These are phyloP conservation scores for Scopus umbretta DNA, from an alignment of 2,113 vertebrate species.

Conservation along the genomic window DNA sequence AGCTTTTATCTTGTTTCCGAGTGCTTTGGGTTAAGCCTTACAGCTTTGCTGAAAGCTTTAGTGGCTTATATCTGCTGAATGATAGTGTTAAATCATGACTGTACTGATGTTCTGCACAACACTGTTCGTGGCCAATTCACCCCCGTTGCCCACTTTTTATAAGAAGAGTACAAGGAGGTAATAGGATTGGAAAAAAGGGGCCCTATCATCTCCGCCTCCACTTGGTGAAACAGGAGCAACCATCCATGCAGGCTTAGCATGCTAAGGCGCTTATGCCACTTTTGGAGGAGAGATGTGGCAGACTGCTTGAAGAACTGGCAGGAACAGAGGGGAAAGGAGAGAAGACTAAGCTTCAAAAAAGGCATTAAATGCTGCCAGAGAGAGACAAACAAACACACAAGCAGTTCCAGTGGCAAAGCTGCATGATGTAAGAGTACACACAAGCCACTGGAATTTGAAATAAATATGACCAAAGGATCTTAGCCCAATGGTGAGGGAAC, in stretches of 20 bases:
- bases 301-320: background rate
- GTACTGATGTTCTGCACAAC: background rate
- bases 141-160: background rate
- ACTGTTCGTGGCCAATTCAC: background rate
- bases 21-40: conserved; percentile 64
- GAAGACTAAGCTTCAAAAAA: background rate
- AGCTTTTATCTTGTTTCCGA: conserved; percentile 68
- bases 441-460: background rate
- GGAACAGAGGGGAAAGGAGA: background rate
- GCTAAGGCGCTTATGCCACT: background rate
- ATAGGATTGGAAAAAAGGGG: conserved; percentile 8
- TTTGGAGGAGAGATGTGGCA: background rate
- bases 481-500: fast-evolving
- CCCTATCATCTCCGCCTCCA: background rate
- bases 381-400: background rate
- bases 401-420: background rate
- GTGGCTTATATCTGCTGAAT: conserved; percentile 44
- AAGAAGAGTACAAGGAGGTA: background rate
- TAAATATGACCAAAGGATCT: background rate
- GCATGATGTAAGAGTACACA: background rate
- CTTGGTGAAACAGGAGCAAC: background rate
- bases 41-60: conserved; percentile 55
- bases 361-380: background rate
- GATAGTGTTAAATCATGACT: conserved; percentile 43
- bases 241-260: background rate